phyloP scores from a whole-genome alignment of 2,888 invertebrate species.

The Margaritifera margaritifera region DNA sequence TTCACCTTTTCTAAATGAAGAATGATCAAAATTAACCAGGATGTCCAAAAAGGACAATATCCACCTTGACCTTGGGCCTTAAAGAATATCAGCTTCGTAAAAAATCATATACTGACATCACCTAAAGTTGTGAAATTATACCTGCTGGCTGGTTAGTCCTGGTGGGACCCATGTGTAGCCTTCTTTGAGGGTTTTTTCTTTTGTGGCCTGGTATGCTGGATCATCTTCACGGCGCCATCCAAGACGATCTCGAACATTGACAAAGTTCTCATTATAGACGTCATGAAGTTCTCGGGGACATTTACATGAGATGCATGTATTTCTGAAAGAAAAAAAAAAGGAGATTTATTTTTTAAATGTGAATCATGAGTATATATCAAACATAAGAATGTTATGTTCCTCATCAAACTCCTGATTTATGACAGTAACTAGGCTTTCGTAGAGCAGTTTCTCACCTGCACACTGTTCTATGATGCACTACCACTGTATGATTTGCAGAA shows the following conservation, averaged over 20 bases:
- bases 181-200: constrained; percentile 76
- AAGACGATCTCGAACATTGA: constrained; percentile 76
- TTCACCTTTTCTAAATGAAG: no score
- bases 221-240: constrained; percentile 70
- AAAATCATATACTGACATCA: no score
- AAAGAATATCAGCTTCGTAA: no score
- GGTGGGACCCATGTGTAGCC: constrained; percentile 85
- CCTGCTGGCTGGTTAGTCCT: constrained; percentile 78
- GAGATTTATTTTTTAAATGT: not conserved
- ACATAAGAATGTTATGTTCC: no score
- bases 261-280: constrained; percentile 89
- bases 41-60: no score
- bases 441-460: no score
- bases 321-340: constrained; percentile 77
- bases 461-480: no score
- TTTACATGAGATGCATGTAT: constrained; percentile 93
- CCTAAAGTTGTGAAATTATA: constrained; percentile 41
- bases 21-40: no score
- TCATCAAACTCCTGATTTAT: no score
- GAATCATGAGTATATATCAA: not conserved
- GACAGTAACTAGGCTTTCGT: no score
- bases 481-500: no score
- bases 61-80: no score
- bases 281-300: constrained; percentile 93
- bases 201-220: constrained; percentile 73